Conservation (phyloP, 2,797 vertebrate genomes). For the Labeo calbasu region DNA sequence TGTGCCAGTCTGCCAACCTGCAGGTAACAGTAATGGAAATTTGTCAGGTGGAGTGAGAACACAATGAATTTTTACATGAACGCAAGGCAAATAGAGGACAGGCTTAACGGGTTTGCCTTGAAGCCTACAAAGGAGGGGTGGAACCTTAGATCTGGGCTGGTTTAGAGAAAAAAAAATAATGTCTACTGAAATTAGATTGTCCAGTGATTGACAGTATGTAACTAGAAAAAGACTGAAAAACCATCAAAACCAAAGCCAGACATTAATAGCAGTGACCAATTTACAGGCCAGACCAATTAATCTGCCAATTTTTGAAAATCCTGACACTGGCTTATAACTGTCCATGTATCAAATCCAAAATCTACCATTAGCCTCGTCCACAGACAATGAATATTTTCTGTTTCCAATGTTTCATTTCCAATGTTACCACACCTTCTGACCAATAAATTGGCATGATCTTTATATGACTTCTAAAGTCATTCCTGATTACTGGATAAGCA, state of each 20-base stretch:
- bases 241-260: background rate
- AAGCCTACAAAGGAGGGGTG: background rate
- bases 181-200: background rate
- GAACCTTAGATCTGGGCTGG: background rate
- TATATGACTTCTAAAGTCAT: background rate
- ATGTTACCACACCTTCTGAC: background rate
- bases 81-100: background rate
- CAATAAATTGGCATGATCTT: background rate
- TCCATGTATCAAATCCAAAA: background rate
- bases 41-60: background rate
- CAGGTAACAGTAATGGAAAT: background rate
- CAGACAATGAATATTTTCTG: background rate
- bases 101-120: background rate
- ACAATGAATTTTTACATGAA: background rate
- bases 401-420: background rate
- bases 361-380: background rate
- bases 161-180: background rate
- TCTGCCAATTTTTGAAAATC: background rate
- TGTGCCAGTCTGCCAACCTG: slow-evolving; percentile 41
- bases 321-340: background rate
- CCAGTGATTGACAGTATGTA: background rate
- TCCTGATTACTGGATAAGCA: background rate
- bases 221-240: slow-evolving; percentile 11
- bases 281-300: background rate
- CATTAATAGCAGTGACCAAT: background rate